These are phyloP conservation scores for Dorcus parallelipipedus DNA, from an alignment of 2,888 invertebrate genomes.

Conservation along the genomic window DNA sequence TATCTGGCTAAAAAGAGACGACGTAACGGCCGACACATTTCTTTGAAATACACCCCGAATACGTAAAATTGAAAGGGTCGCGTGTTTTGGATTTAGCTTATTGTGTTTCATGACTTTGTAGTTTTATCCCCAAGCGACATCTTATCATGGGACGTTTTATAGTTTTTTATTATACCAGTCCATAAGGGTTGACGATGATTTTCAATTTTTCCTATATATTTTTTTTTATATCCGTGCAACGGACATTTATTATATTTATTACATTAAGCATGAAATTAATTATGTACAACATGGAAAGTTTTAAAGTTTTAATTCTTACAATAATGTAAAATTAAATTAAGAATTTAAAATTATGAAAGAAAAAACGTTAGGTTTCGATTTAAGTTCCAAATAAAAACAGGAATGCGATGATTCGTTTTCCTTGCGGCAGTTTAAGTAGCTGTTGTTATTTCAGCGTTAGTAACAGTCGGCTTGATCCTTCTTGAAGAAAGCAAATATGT, in stretches of 20 bases:
- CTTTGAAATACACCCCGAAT: slow-evolving; percentile 39
- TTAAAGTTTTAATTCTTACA: too few species aligned
- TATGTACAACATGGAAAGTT: too few species aligned
- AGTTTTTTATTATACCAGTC: background rate
- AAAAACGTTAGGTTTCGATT: too few species aligned
- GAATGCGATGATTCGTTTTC: too few species aligned
- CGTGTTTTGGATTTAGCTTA: slow-evolving; percentile 44
- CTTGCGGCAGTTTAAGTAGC: background rate
- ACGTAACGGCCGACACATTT: slow-evolving; percentile 33
- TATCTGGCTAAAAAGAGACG: slow-evolving; percentile 33
- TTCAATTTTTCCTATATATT: background rate
- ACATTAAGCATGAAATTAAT: too few species aligned
- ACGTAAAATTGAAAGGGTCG: slow-evolving; percentile 46
- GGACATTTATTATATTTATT: too few species aligned
- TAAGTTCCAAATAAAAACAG: too few species aligned
- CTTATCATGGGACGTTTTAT: slow-evolving; percentile 22
- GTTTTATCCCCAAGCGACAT: slow-evolving; percentile 39
- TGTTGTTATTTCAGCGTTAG: slow-evolving; percentile 40
- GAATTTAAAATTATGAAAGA: too few species aligned
- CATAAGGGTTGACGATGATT: background rate
- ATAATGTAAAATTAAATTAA: too few species aligned
- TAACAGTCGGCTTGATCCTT: slow-evolving; percentile 40
- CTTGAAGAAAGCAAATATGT: slow-evolving; percentile 44
- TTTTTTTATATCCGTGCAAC: too few species aligned
- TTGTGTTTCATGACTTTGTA: slow-evolving; percentile 48